Percentiles rank a stretch among this genome's conserved stretches.
Evolutionary conservation across 2,888 invertebrate genomes (phyloP).

Genomic region (Netelia fuscicornis): DNA sequence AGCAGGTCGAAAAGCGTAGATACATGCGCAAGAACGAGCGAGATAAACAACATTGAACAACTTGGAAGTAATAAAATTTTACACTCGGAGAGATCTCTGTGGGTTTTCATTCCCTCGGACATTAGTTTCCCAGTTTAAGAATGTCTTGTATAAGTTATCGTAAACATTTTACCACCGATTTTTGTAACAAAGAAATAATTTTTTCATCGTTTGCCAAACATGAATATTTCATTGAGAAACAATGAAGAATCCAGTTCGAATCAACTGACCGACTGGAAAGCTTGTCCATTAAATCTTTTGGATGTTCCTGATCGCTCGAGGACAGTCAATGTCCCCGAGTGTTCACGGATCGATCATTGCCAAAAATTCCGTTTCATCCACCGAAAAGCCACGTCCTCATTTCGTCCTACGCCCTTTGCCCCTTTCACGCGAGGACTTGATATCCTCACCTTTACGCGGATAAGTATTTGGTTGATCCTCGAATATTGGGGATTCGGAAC

Average conservation of each 20-base stretch:
- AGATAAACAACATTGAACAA: conserved; percentile 53
- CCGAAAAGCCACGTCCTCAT: conserved; percentile 33
- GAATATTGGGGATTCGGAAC: conserved; percentile 53
- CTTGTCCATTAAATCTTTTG: background rate
- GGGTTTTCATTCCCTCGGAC: conserved; percentile 24
- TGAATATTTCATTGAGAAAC: no score
- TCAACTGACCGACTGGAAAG: background rate
- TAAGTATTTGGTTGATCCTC: conserved; percentile 58
- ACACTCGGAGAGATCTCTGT: conserved; percentile 45
- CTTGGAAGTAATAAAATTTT: conserved; percentile 48
- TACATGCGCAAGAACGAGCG: conserved; percentile 19
- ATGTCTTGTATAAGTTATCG: background rate
- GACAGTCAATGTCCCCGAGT: conserved; percentile 34
- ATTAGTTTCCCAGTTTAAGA: conserved; percentile 11
- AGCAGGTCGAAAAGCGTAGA: conserved; percentile 26
- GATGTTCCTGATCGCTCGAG: conserved; percentile 3
- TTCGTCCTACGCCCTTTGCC: conserved; percentile 26
- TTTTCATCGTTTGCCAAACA: no score
- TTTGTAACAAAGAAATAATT: no score
- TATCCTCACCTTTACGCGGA: conserved; percentile 33
- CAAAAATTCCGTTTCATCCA: conserved; percentile 37
- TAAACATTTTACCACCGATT: no score
- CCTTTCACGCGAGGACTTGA: conserved; percentile 3
- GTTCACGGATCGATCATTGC: conserved; percentile 37
- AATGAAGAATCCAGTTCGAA: no score